Base-by-base conservation (phyloP, 2,888 invertebrate genomes). In the Pheosia tremula region DNA sequence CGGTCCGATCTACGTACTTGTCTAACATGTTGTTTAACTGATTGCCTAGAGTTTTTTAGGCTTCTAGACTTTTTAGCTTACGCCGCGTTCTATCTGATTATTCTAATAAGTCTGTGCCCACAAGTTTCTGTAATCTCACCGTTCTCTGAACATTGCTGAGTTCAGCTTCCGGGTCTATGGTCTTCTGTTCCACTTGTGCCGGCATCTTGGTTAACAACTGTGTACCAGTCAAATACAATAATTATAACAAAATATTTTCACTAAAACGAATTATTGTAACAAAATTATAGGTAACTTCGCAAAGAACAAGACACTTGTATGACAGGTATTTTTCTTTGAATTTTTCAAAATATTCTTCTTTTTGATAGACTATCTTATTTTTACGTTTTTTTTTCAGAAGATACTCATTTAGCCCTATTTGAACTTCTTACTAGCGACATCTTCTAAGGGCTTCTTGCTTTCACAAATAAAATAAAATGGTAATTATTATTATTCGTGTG, bases 111-210 rank as follows among this genome's bases (percentile, higher is more conserved):
- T 24, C 24, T 24, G 0, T 24, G 13, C 60, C 57, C 24, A 6
- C 10, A n/a, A 55, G 10, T 41, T 37, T 50, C 5, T 10, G 11
- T n/a, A 49, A 10, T 59, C 77, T 83, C 82, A 93, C 93, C 75
- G 77, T 89, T 68, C 90, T 74, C 63, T 90, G 88, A 3, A 86
- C 92, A 88, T 91, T 92, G 83, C 91, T 92, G 13, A 92, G 86
- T 60, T 93, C 92, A 0, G 89, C 90, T 68, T 93, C 93, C 0
- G 91, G 93, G 50, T 93, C 93, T 0, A 88, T 68, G 0, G 78
- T 80, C 72, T 93, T 93, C 76, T 86, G 89, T 63, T 92, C 91
- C 0, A 90, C 84, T 68, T 85, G 84, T 0, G 81, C 62, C 56
- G 90, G 88, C 92, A 93, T 92, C 65, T 73, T 85, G 60, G 13